Conservation (phyloP, 2,888 invertebrate genomes). For the Tenthredo distinguenda region DNA sequence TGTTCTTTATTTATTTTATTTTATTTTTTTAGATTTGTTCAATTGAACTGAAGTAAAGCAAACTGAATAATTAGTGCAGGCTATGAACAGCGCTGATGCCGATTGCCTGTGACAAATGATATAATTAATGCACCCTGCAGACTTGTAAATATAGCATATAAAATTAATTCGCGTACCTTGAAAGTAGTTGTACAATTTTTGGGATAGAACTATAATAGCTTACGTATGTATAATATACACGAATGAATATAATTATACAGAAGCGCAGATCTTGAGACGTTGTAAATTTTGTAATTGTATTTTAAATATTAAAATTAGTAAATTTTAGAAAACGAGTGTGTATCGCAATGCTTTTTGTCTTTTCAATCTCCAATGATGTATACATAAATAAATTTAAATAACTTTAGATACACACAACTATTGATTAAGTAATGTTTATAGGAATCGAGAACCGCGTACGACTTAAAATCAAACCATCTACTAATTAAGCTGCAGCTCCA, state of each 20-base stretch:
- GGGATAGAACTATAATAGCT: constrained; percentile 33
- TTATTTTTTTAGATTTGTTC: not conserved
- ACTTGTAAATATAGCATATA: constrained; percentile 48
- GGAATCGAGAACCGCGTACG: not conserved
- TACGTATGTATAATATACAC: constrained; percentile 21
- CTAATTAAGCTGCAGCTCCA: constrained; percentile 24
- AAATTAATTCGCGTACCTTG: constrained; percentile 68
- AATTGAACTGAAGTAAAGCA: not conserved
- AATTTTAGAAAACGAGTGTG: constrained; percentile 7
- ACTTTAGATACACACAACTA: not conserved
- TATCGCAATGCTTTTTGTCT: constrained; percentile 41
- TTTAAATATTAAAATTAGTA: constrained; percentile 37
- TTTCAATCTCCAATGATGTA: constrained; percentile 25
- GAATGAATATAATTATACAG: not conserved
- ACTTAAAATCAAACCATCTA: not conserved
- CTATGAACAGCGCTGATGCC: constrained; percentile 16
- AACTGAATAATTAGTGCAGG: not conserved
- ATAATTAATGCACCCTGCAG: constrained; percentile 38
- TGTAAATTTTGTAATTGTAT: constrained; percentile 53
- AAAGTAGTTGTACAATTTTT: constrained; percentile 69
- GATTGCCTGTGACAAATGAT: constrained; percentile 14
- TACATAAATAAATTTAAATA: not conserved
- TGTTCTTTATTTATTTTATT: not conserved
- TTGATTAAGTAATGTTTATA: not conserved
- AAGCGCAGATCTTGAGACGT: constrained; percentile 40